Conservation (phyloP, 92 coral and sea anemone species). For the Anthopleura xanthogrammica region DNA sequence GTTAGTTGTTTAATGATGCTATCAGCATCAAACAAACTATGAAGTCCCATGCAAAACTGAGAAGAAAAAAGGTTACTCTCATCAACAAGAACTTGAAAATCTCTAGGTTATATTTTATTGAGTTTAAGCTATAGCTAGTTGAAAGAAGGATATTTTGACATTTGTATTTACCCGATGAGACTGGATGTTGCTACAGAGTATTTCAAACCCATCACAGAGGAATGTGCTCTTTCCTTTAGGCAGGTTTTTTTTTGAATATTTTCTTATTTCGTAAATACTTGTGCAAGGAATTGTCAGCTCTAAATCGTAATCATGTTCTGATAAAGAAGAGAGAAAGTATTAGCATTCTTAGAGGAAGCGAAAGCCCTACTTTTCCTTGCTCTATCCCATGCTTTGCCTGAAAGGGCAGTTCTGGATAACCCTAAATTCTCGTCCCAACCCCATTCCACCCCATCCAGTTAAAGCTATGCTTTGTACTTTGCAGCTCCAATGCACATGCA, state of each 20-base stretch:
- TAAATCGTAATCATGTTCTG: constrained; percentile 60
- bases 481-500: no score
- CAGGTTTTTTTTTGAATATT: constrained; percentile 72
- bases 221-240: constrained; percentile 71
- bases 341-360: neutral
- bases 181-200: constrained; percentile 83
- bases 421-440: no score
- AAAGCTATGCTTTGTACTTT: no score
- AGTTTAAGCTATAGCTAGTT: neutral
- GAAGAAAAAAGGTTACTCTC: neutral
- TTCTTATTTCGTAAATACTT: constrained; percentile 83
- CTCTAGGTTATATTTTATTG: neutral
- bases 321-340: neutral
- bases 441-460: no score
- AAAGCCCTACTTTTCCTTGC: neutral
- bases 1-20: constrained; percentile 61
- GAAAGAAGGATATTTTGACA: neutral
- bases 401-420: no score
- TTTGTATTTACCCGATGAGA: constrained; percentile 68
- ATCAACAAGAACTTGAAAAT: neutral
- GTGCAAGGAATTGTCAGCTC: constrained; percentile 81
- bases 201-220: constrained; percentile 85
- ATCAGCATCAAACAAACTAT: constrained; percentile 70
- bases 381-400: no score
- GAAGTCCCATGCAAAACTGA: constrained; percentile 77